Evolutionary conservation across 1,140 invertebrate genomes (phyloP), one percentile per base, ranked within the genome.

Genomic region (Dreissena rostriformis): DNA sequence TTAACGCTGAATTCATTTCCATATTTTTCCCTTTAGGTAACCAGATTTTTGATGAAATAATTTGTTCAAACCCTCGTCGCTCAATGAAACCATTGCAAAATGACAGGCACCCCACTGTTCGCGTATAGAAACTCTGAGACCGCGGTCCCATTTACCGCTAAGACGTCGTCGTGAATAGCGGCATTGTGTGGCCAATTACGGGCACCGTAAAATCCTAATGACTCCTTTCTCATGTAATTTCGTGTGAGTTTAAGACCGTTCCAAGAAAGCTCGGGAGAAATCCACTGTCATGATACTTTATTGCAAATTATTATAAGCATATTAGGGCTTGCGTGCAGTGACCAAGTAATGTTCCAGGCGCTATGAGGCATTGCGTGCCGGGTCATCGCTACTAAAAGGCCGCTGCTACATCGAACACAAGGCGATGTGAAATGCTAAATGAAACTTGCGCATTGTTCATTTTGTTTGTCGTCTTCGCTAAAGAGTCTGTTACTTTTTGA

Each of bases 231-330:
- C 55, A 83, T 84, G 72, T 85, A 81, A 88, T 88, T 88, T 86
- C 68, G 63, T 52, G 72, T 78, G 63, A 85, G 84, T 86, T 86
- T 75, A 82, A 86, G 61, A 81, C 82, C 75, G 65, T 85, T 86
- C 77, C 81, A 75, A 63, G 70, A 72, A 65, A 65, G 55, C 66
- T 80, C 84, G 83, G 81, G 81, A 67, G 63, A 82, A 73, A 70
- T 76, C 53, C 74, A 24, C 65, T 67, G 49, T 78, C 55, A 76
- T 79, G 83, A 88, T 86, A 88, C 85, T 85, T 81, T 85, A 86
- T 88, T 86, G 84, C 87, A 86, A 86, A 81, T 86, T 88, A 88
- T 88, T 88, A 88, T 88, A 88, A 86, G 80, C 84, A 82, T 88
- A 88, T 88, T 86, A 88, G 70, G 72, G 78, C n/a, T 88, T 86